A percentile compares a stretch with the other conserved stretches of the same genome.
phyloP scores from a whole-genome alignment of 2,113 vertebrate species.

The Mixornis gularis region DNA sequence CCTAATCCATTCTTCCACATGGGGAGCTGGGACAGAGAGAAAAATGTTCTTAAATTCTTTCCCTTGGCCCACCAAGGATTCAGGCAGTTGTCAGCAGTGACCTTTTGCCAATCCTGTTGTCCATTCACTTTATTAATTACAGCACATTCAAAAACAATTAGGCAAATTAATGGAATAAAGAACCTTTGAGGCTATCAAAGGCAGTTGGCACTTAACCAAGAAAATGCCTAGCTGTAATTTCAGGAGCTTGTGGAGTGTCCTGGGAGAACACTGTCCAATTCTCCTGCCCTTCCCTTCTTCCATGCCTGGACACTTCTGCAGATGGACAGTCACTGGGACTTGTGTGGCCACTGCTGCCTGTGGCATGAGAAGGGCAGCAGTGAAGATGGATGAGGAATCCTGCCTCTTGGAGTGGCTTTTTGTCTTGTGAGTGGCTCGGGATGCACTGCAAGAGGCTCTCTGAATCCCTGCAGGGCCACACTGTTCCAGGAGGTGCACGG shows the following conservation, averaged over 20 bases:
- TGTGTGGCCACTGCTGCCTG: fast-evolving
- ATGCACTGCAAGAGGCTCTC: neutral
- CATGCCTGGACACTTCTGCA: neutral
- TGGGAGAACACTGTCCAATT: neutral
- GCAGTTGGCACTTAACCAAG: neutral
- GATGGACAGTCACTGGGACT: fast-evolving
- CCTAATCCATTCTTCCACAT: neutral
- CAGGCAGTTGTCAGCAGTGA: neutral
- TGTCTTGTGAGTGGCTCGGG: neutral
- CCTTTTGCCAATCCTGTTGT: neutral
- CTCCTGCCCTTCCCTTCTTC: neutral
- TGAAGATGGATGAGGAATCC: neutral
- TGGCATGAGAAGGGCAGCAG: neutral
- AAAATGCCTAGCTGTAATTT: neutral
- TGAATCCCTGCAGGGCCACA: neutral
- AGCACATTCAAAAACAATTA: neutral
- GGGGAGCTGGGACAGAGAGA: neutral
- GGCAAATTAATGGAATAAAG: neutral
- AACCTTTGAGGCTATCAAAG: neutral
- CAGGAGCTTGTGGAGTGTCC: neutral
- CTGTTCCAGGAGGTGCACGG: neutral
- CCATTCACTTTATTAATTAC: neutral
- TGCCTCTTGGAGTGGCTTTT: neutral
- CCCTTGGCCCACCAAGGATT: neutral
- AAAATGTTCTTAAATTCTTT: neutral